phyloP scores from a whole-genome alignment of 2,888 invertebrate genomes.

The Papilio gigon region DNA sequence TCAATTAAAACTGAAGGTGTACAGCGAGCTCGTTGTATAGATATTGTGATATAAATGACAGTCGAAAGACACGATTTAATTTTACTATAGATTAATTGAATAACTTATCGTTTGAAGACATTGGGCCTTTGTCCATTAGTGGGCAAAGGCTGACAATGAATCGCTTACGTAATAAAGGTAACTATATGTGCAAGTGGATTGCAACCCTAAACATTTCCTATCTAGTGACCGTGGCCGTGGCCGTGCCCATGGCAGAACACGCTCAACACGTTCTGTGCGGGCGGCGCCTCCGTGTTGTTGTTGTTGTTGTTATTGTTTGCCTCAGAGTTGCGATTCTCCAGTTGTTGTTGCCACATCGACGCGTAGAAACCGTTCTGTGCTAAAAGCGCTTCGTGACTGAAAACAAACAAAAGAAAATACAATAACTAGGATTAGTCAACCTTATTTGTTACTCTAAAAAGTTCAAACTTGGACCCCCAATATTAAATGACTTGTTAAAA shows the following conservation, averaged over 20 bases:
- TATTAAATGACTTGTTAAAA: neutral
- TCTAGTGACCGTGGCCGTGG: constrained; percentile 47
- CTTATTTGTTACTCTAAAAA: neutral
- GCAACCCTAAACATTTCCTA: constrained; percentile 26
- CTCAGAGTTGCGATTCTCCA: constrained; percentile 80
- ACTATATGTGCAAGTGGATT: constrained; percentile 31
- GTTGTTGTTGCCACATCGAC: constrained; percentile 96
- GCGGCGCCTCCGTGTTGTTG: constrained; percentile 43
- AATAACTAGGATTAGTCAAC: neutral
- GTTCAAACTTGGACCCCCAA: neutral
- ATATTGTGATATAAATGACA: no score
- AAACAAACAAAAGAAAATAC: constrained; percentile 49
- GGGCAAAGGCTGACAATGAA: no score
- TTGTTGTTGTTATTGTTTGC: constrained; percentile 51
- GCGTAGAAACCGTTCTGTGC: constrained; percentile 89
- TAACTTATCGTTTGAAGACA: no score
- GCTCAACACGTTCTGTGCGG: constrained; percentile 45
- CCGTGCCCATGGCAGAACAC: constrained; percentile 56
- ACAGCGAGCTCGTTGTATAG: no score
- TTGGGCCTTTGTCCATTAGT: no score
- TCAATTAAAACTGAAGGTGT: no score
- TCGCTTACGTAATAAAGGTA: neutral
- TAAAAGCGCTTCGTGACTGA: constrained; percentile 88
- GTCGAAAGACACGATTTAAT: no score
- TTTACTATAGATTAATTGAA: no score